Percentiles rank a stretch among this genome's conserved stretches.
These are phyloP conservation scores for Casuarius casuarius DNA, from an alignment of 2,113 vertebrate species.

Conservation along the genomic window DNA sequence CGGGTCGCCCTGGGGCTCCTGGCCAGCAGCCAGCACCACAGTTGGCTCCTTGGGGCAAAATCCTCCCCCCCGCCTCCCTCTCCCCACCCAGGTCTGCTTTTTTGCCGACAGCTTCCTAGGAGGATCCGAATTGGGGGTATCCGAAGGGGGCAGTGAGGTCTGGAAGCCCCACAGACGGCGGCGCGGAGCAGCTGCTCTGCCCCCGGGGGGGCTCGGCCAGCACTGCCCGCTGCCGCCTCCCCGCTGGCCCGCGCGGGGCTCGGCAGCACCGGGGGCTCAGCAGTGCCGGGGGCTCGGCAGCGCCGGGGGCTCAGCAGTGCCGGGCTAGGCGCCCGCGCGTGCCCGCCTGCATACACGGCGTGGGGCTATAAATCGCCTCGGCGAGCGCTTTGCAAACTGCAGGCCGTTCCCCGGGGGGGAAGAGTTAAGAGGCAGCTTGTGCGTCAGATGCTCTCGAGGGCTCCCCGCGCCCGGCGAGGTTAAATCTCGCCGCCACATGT, in stretches of 20 bases:
- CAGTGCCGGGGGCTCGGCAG: neutral
- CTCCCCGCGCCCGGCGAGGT: constrained; percentile 57
- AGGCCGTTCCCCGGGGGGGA: constrained; percentile 62
- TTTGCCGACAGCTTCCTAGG: neutral
- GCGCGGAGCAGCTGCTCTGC: neutral
- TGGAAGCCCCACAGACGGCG: neutral
- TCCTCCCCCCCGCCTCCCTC: neutral
- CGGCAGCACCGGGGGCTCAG: neutral
- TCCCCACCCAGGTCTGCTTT: rapidly evolving
- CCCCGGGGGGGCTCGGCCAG: neutral
- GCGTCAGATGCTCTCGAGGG: constrained; percentile 74
- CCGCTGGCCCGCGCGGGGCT: too few relatives aligned
- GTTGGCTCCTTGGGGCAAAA: neutral
- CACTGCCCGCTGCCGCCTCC: neutral
- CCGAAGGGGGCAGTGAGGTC: rapidly evolving
- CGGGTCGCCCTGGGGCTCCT: rapidly evolving
- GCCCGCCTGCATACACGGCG: neutral
- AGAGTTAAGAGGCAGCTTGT: constrained; percentile 73
- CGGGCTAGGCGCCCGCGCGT: neutral
- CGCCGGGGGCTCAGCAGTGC: neutral
- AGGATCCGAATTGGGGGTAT: neutral
- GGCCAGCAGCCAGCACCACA: neutral
- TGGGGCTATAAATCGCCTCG: constrained; percentile 62
- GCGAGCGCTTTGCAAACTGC: constrained; percentile 54
- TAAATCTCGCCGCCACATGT: constrained; percentile 66